phyloP scores from a whole-genome alignment of 2,113 vertebrate genomes.

The Cathartes aura region DNA sequence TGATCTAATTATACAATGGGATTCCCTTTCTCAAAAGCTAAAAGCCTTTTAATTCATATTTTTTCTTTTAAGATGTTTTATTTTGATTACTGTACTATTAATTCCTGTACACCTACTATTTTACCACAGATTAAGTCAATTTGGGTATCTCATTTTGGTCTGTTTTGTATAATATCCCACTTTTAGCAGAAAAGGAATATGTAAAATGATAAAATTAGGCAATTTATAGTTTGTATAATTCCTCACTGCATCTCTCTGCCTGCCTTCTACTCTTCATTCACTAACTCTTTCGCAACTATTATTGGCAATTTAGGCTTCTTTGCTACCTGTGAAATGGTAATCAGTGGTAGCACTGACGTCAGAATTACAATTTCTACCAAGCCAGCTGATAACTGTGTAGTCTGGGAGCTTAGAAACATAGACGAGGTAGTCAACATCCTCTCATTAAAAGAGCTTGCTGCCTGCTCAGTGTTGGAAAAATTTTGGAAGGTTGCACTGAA shows the following conservation, averaged over 20 bases:
- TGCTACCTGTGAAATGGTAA: slow-evolving; percentile 6
- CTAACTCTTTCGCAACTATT: slow-evolving; percentile 4
- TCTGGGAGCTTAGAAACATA: not conserved
- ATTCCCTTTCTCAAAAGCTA: slow-evolving; percentile 64
- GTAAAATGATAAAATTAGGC: slow-evolving; percentile 10
- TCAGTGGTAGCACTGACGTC: slow-evolving; percentile 10
- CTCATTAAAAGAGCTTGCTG: not conserved
- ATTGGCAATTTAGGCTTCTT: slow-evolving; percentile 27
- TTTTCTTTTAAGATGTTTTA: slow-evolving; percentile 38
- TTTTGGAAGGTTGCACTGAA: not conserved
- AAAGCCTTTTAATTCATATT: slow-evolving; percentile 49
- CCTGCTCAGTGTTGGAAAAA: not conserved
- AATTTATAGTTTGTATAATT: slow-evolving; percentile 10
- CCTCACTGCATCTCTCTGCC: not conserved
- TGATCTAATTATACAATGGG: slow-evolving; percentile 67
- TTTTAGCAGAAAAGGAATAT: slow-evolving; percentile 4
- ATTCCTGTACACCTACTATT: slow-evolving; percentile 49
- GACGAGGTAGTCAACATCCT: not conserved
- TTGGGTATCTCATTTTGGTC: not conserved
- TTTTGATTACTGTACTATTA: slow-evolving; percentile 52
- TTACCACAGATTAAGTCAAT: slow-evolving; percentile 36
- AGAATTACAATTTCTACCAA: slow-evolving; percentile 8
- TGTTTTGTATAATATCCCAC: slow-evolving; percentile 17
- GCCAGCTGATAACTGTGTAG: not conserved
- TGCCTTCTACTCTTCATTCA: not conserved